Percentiles rank a stretch among this genome's conserved stretches.
Conservation (phyloP, 2,888 invertebrate species). For the Erebia ligea region DNA sequence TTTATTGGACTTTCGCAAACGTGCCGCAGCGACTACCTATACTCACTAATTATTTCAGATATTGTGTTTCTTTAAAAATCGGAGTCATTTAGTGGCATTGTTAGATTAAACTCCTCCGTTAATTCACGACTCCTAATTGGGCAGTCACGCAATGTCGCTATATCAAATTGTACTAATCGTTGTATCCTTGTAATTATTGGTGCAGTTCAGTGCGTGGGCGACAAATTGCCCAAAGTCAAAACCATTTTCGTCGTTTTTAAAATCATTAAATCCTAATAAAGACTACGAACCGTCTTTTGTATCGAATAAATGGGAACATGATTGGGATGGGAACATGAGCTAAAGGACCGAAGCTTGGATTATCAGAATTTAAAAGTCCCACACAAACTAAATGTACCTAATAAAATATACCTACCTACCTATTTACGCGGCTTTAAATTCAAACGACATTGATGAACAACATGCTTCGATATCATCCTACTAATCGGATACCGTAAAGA, state of each 20-base stretch:
- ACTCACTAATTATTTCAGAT: neutral
- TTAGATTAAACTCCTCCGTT: conserved; percentile 27
- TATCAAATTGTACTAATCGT: conserved; percentile 68
- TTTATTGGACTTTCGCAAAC: too few relatives aligned
- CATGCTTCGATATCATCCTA: neutral
- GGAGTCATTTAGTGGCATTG: conserved; percentile 22
- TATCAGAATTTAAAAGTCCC: neutral
- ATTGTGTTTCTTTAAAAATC: conserved; percentile 13
- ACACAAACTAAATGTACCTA: neutral
- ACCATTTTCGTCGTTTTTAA: conserved; percentile 51
- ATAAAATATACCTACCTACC: neutral
- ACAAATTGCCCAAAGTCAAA: conserved; percentile 64
- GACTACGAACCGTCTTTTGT: neutral
- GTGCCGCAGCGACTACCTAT: too few relatives aligned
- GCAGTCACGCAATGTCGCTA: conserved; percentile 65
- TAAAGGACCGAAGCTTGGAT: neutral
- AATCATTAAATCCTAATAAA: conserved; percentile 28
- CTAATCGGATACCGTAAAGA: neutral
- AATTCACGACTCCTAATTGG: conserved; percentile 46
- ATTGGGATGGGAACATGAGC: neutral
- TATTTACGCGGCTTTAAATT: neutral
- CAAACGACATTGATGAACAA: neutral
- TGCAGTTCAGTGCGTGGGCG: conserved; percentile 65
- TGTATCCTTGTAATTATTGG: conserved; percentile 63
- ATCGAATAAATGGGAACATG: neutral